Conservation (phyloP, 2,888 invertebrate species). For the Tetragonula carbonaria region DNA sequence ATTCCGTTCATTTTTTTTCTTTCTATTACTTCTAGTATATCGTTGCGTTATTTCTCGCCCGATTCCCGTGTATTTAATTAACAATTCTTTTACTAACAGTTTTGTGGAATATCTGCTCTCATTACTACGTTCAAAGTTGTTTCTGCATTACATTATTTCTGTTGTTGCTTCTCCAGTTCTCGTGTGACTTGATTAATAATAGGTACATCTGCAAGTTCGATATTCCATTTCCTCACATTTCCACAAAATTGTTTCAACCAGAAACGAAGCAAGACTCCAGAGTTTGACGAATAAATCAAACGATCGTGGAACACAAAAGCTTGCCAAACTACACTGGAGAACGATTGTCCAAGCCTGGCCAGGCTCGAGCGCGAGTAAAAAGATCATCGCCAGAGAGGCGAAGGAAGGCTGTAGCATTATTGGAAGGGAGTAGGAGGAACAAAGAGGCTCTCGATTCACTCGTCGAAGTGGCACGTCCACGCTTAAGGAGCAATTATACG, state of each 20-base stretch:
- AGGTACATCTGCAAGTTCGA: not conserved
- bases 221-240: not conserved
- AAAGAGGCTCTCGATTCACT: conserved; percentile 68
- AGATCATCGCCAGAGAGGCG: not conserved
- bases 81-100: no score
- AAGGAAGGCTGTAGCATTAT: not conserved
- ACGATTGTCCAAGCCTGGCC: not conserved
- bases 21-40: no score
- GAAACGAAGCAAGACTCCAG: not conserved
- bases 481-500: conserved; percentile 67
- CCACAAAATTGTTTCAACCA: not conserved
- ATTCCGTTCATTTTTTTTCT: no score
- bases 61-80: no score
- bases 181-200: not conserved
- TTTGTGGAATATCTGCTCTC: no score
- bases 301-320: not conserved
- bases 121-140: no score
- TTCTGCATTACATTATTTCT: no score
- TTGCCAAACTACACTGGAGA: no score
- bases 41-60: no score
- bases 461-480: conserved; percentile 66
- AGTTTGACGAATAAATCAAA: conserved; percentile 6
- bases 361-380: not conserved
- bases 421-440: conserved; percentile 25
- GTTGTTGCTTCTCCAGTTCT: no score